Conservation (phyloP, 2,797 vertebrate genomes). For the Xenops minutus region DNA sequence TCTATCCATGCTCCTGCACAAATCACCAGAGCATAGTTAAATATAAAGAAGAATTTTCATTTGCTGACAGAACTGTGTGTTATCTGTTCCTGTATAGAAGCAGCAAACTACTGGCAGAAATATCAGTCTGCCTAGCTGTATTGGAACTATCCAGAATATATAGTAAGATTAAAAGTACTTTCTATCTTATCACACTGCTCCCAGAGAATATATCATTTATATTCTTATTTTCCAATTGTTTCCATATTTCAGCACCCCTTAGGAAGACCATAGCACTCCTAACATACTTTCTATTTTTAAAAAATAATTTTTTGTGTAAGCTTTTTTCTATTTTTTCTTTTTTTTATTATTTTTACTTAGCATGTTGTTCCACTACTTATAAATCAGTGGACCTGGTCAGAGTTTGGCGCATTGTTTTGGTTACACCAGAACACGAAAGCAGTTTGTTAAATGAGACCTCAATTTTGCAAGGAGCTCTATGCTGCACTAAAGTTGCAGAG, state of each 20-base stretch:
- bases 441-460: neutral
- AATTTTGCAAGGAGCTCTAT: neutral
- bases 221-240: neutral
- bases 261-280: neutral
- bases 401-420: neutral
- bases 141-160: neutral
- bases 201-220: neutral
- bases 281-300: neutral
- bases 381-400: neutral
- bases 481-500: neutral
- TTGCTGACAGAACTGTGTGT: neutral
- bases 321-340: too few relatives aligned
- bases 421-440: neutral
- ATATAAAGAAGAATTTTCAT: neutral
- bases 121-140: neutral
- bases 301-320: too few relatives aligned
- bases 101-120: neutral
- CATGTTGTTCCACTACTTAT: neutral
- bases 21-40: neutral
- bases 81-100: neutral
- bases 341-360: neutral
- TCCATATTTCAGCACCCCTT: neutral
- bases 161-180: neutral
- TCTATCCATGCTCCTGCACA: neutral
- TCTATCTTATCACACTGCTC: neutral